Base-by-base conservation (phyloP, 1,140 invertebrate species). In the Gerris buenoi region DNA sequence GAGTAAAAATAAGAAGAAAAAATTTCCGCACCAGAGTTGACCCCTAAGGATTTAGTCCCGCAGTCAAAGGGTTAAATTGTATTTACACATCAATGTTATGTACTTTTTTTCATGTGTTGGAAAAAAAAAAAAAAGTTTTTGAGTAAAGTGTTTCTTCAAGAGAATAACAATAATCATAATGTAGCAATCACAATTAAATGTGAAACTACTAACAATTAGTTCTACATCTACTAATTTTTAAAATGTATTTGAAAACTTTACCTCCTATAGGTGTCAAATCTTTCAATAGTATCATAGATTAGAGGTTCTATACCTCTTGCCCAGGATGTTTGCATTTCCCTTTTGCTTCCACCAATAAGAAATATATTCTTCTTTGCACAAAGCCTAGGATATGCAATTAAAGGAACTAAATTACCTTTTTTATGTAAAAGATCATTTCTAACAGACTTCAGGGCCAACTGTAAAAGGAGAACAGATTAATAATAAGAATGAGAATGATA, bases 331-430 rank as follows among this genome's bases (percentile, higher is more conserved):
- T 87, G 84, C 23, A 88, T 82, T 79, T 92, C 88, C 67, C 91
- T 82, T 71, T 92, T 87, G 0, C 89, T 94, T 14, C 95, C 95
- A 61, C 94, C 94, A 68, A 93, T 90, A 33, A 95, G 85, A 74
- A 93, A 89, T 66, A 97, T 88, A 73, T 90, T 86, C 75, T 93
- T 93, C 70, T 93, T 89, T 0, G 90, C 90, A 73, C 88, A 85
- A 59, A 88, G 81, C 18, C 91, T 81, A 0, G 91, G 91, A 71
- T 88, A 85, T 28, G 86, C 88, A 18, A 83, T 81, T 68, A 92
- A 77, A 59, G 87, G 82, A 64, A 92, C 89, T 59, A 93, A 76
- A 71, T 87, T 88, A 26, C 88, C 88, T 75, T 88, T 86, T 75
- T 88, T 84, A 1, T 83, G 82, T 25, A 87, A 80, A 74, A 95